These are phyloP conservation scores for Coilia nasus DNA, from an alignment of 2,797 vertebrate genomes.

Conservation along the genomic window DNA sequence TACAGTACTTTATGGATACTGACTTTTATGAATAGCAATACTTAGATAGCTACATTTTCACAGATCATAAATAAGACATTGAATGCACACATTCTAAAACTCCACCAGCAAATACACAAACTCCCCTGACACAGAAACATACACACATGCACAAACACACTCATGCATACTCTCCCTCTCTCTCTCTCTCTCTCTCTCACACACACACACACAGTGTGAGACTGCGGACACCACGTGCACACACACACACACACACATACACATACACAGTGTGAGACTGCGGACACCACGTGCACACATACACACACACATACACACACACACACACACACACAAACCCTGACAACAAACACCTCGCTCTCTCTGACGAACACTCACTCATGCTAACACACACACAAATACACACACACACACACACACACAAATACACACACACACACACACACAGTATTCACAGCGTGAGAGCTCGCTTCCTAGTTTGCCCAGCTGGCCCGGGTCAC, in stretches of 20 bases:
- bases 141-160: too few relatives aligned
- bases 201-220: background rate
- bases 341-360: slow-evolving; percentile 52
- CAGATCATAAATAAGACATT: too few relatives aligned
- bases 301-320: slow-evolving; percentile 19
- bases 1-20: too few relatives aligned
- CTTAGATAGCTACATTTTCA: too few relatives aligned
- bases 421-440: too few relatives aligned
- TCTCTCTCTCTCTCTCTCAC: background rate
- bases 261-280: background rate
- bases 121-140: too few relatives aligned
- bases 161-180: too few relatives aligned
- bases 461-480: slow-evolving; percentile 62
- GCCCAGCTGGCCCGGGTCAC: slow-evolving; percentile 79
- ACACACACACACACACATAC: slow-evolving; percentile 41
- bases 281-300: background rate
- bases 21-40: too few relatives aligned
- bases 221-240: background rate
- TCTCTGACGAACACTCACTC: slow-evolving; percentile 43
- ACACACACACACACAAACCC: slow-evolving; percentile 30
- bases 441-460: background rate
- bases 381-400: too few relatives aligned
- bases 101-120: too few relatives aligned
- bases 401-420: too few relatives aligned
- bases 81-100: too few relatives aligned